Conservation (phyloP, 1,140 invertebrate genomes). For the Pteromalus puparum region DNA sequence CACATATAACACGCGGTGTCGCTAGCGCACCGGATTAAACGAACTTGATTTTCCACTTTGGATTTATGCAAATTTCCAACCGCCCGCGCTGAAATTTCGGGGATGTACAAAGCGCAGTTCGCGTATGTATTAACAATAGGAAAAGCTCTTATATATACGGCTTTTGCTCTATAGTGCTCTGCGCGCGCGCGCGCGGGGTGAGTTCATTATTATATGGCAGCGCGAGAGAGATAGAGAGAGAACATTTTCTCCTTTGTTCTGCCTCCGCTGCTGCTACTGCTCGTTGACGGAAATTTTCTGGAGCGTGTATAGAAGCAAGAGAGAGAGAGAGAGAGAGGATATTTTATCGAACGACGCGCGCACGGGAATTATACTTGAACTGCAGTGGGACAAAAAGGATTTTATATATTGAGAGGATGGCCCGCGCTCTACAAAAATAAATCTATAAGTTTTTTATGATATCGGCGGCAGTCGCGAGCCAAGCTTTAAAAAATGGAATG, state of each 20-base stretch:
- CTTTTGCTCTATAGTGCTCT: neutral
- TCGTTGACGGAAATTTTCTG: neutral
- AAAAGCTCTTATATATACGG: neutral
- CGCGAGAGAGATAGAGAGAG: too few relatives aligned
- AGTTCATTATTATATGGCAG: conserved; percentile 11
- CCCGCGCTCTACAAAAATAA: neutral
- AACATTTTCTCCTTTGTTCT: neutral
- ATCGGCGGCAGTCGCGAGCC: neutral
- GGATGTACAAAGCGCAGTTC: neutral
- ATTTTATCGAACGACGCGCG: conserved; percentile 18
- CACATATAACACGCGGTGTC: too few relatives aligned
- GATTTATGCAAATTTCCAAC: conserved; percentile 50
- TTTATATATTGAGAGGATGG: neutral
- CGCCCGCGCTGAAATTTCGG: conserved; percentile 11
- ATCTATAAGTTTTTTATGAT: neutral
- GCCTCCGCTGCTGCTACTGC: neutral
- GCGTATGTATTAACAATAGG: neutral
- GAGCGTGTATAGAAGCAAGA: neutral
- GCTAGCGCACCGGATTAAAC: conserved; percentile 30
- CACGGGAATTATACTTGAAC: neutral
- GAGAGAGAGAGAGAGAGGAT: neutral
- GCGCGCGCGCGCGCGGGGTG: neutral
- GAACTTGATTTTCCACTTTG: conserved; percentile 52
- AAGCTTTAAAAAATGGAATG: neutral
- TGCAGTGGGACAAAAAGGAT: neutral